phyloP scores from a whole-genome alignment of 1,140 invertebrate genomes.

The Chironomus striatipennis region DNA sequence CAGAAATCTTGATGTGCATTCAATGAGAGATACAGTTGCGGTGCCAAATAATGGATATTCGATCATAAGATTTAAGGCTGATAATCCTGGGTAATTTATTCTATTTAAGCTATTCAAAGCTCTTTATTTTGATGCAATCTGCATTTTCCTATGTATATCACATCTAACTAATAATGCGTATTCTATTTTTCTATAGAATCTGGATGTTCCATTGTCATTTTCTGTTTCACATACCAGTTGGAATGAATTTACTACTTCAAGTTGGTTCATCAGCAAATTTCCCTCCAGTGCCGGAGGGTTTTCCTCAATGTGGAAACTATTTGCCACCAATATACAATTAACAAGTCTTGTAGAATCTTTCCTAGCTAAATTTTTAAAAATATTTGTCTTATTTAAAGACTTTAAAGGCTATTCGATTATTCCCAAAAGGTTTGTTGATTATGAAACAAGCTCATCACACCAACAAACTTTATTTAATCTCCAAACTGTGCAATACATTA shows the following conservation, averaged over 20 bases:
- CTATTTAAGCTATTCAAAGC: too few relatives aligned
- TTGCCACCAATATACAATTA: constrained; percentile 32
- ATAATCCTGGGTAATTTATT: constrained; percentile 73
- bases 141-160: too few relatives aligned
- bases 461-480: too few relatives aligned
- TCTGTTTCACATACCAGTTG: constrained; percentile 78
- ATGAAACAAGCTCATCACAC: too few relatives aligned
- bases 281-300: constrained; percentile 68
- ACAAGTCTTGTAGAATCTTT: too few relatives aligned
- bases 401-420: too few relatives aligned
- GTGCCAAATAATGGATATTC: constrained; percentile 93
- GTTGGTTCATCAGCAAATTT: constrained; percentile 74
- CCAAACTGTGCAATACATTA: too few relatives aligned
- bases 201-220: constrained; percentile 85
- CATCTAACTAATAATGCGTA: neutral
- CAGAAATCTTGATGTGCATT: constrained; percentile 73
- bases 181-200: constrained; percentile 41
- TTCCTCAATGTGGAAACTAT: constrained; percentile 74
- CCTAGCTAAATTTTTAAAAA: too few relatives aligned
- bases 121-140: too few relatives aligned
- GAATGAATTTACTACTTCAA: constrained; percentile 74
- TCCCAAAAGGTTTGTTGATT: too few relatives aligned
- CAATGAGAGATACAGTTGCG: constrained; percentile 83
- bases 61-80: constrained; percentile 78
- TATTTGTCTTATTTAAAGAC: too few relatives aligned